phyloP scores from a whole-genome alignment of 2,888 invertebrate species.

The Trypoxylon attenuatum region DNA sequence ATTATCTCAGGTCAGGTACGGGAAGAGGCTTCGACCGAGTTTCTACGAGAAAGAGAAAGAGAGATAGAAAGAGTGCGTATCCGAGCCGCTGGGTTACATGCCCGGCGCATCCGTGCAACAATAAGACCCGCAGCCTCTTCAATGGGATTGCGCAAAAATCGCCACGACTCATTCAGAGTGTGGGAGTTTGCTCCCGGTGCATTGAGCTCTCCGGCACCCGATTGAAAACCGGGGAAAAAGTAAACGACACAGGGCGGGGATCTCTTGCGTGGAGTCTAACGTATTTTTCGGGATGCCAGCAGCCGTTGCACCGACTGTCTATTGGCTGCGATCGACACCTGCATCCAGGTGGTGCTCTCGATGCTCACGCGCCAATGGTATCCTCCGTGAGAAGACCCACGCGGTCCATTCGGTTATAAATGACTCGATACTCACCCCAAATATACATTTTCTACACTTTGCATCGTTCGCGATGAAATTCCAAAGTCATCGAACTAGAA shows the following conservation, averaged over 20 bases:
- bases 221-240: slow-evolving; percentile 10
- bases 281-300: neutral
- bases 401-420: too few species aligned
- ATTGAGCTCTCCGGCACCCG: slow-evolving; percentile 2
- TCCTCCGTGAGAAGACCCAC: neutral
- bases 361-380: too few species aligned
- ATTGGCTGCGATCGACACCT: neutral
- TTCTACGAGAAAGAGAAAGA: too few species aligned
- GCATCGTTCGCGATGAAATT: too few species aligned
- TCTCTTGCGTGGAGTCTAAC: neutral
- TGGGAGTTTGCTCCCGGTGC: slow-evolving; percentile 56
- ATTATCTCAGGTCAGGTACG: slow-evolving; percentile 73
- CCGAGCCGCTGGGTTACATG: neutral
- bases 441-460: too few species aligned
- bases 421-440: too few species aligned
- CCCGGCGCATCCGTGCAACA: slow-evolving; percentile 47
- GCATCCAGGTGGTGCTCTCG: neutral
- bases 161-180: slow-evolving; percentile 50
- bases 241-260: slow-evolving; percentile 14
- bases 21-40: slow-evolving; percentile 16
- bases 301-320: neutral
- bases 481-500: too few species aligned
- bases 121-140: slow-evolving; percentile 51
- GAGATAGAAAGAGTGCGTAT: too few species aligned
- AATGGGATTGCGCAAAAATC: slow-evolving; percentile 66